phyloP scores from a whole-genome alignment of 2,113 vertebrate genomes.

The Elanoides forficatus region DNA sequence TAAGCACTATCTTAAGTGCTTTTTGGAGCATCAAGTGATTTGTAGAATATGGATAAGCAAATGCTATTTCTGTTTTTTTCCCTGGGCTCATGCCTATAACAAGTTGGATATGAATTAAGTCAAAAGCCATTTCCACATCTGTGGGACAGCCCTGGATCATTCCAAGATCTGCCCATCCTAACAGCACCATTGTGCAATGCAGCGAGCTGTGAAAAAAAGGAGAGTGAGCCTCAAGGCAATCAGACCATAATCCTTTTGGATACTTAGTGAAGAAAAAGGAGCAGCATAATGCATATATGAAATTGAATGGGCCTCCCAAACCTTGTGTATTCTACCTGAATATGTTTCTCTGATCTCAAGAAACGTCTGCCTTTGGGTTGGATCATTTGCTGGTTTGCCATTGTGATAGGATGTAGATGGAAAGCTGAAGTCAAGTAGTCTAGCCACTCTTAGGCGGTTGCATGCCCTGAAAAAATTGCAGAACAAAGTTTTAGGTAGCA shows the following conservation, averaged over 20 bases:
- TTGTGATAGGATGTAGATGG: not conserved
- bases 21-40: not conserved
- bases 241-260: not conserved
- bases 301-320: not conserved
- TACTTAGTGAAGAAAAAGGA: not conserved
- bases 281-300: not conserved
- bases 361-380: not conserved
- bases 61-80: not conserved
- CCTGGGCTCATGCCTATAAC: rapidly evolving
- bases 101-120: not conserved
- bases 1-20: not conserved
- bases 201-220: not conserved
- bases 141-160: not conserved
- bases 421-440: not conserved
- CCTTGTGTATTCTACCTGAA: not conserved
- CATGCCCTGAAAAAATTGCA: not conserved
- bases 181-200: not conserved
- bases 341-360: not conserved
- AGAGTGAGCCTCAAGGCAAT: not conserved
- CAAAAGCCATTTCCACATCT: not conserved
- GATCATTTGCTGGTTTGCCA: not conserved
- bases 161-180: not conserved
- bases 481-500: not conserved
- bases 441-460: not conserved
- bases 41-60: not conserved